Percentiles rank a stretch among this genome's conserved stretches.
phyloP scores from a whole-genome alignment of 1,140 invertebrate genomes.

The Papilio machaon region DNA sequence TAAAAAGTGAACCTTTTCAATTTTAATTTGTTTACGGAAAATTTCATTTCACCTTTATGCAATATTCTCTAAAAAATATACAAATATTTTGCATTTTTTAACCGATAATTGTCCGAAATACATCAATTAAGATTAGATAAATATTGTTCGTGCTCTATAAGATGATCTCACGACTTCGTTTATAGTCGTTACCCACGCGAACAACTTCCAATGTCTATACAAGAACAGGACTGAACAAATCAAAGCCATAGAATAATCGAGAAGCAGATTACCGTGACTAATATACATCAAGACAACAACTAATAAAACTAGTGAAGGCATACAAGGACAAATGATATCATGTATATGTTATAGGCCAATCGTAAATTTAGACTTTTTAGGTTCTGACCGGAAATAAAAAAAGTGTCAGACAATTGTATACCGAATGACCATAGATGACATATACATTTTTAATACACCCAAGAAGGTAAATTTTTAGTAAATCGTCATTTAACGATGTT shows the following conservation, averaged over 20 bases:
- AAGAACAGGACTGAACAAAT: background rate
- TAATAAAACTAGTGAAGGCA: conserved; percentile 5
- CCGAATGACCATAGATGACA: too few relatives aligned
- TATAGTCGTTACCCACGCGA: background rate
- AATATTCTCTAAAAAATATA: too few relatives aligned
- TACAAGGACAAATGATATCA: conserved; percentile 30
- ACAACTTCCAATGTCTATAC: background rate
- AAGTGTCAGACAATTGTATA: too few relatives aligned
- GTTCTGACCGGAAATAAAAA: background rate
- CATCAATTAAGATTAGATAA: conserved; percentile 37
- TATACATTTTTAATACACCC: too few relatives aligned
- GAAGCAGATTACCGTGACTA: background rate
- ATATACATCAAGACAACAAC: background rate
- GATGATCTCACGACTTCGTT: background rate
- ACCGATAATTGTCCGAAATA: background rate
- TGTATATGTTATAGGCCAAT: background rate
- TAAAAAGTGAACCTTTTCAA: too few relatives aligned
- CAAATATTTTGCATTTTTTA: background rate
- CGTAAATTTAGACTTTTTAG: background rate
- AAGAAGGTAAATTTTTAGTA: too few relatives aligned
- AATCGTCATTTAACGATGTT: too few relatives aligned
- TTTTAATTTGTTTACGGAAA: too few relatives aligned
- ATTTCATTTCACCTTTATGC: too few relatives aligned
- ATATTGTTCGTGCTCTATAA: background rate
- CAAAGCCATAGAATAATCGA: background rate